Evolutionary conservation across 2,797 vertebrate species (phyloP).

Genomic region (Miichthys miiuy): DNA sequence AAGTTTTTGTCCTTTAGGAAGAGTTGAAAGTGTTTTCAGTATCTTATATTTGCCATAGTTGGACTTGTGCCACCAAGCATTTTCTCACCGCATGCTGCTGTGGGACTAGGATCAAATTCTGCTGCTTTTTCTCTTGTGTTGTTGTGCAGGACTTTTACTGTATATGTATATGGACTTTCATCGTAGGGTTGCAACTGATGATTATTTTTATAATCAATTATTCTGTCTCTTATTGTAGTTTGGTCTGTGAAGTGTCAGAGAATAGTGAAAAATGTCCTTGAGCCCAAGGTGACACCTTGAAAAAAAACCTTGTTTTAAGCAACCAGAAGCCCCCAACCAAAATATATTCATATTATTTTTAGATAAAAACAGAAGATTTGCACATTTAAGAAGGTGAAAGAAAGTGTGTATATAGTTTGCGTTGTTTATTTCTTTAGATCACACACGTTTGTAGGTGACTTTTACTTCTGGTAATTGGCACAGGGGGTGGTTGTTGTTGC

Average conservation of each 20-base stretch:
- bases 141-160: neutral
- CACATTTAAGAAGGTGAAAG: neutral
- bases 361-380: neutral
- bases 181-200: neutral
- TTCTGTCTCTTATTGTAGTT: neutral
- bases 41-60: conserved; percentile 1
- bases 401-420: no score
- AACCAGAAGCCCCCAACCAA: neutral
- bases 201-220: neutral
- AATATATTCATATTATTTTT: neutral
- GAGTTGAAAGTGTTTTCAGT: neutral
- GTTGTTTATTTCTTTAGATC: no score
- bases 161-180: neutral
- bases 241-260: neutral
- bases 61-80: neutral
- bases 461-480: no score
- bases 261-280: neutral
- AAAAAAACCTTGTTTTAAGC: neutral
- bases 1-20: neutral
- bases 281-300: neutral
- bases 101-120: conserved; percentile 32
- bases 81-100: conserved; percentile 9
- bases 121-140: conserved; percentile 14
- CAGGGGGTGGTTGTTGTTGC: no score
- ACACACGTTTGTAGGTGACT: no score